These are phyloP conservation scores for Halictus ligatus DNA, from an alignment of 2,888 invertebrate genomes.

Conservation along the genomic window DNA sequence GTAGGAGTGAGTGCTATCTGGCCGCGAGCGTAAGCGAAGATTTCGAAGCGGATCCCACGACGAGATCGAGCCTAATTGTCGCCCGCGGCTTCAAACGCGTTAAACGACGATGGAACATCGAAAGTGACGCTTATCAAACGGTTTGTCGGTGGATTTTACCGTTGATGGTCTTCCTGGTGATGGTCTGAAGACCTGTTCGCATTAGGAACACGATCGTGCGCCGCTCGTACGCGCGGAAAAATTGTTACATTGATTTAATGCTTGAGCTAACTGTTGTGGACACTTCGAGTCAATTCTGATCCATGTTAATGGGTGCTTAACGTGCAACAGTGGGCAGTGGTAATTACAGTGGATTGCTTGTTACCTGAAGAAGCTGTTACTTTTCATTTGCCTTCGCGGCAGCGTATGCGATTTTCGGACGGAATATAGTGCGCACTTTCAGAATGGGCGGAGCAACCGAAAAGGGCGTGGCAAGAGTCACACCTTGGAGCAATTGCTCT, in stretches of 20 bases:
- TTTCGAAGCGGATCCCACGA: not conserved
- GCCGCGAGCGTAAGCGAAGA: not conserved
- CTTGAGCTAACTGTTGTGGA: not conserved
- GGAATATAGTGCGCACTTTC: not conserved
- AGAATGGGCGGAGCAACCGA: not conserved
- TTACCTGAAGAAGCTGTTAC: not conserved
- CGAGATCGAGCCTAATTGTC: not conserved
- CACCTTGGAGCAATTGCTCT: not conserved
- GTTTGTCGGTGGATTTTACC: not conserved
- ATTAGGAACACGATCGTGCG: not conserved
- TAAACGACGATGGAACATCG: not conserved
- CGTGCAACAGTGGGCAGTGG: not conserved
- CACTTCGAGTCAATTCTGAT: not conserved
- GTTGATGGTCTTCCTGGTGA: not conserved
- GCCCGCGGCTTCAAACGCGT: not conserved
- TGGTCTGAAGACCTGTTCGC: not conserved
- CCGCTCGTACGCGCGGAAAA: not conserved
- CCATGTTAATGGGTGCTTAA: not conserved
- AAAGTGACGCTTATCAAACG: constrained; percentile 1
- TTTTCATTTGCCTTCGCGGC: not conserved
- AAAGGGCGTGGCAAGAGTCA: not conserved
- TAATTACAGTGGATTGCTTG: not conserved
- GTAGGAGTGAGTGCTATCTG: not conserved
- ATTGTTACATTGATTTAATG: not conserved
- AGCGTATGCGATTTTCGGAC: not conserved